Conservation (phyloP, 2,888 invertebrate genomes). For the Anagyrus pseudococci region DNA sequence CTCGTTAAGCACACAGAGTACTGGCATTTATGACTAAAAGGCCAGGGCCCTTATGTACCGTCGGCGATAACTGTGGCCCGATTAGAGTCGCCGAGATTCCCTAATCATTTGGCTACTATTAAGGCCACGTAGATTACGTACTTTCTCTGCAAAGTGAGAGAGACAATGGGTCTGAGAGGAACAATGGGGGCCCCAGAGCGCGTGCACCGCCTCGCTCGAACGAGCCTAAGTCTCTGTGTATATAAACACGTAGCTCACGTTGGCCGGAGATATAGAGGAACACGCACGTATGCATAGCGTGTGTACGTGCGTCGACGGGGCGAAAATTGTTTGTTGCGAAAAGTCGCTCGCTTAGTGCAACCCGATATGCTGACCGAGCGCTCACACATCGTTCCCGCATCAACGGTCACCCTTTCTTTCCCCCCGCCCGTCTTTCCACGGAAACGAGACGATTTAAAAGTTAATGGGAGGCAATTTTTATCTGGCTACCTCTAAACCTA, state of each 20-base stretch:
- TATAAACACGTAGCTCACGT: not conserved
- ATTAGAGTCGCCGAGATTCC: not conserved
- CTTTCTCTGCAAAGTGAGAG: no score
- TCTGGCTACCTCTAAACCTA: no score
- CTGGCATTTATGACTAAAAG: not conserved
- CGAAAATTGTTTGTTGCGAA: not conserved
- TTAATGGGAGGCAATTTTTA: not conserved
- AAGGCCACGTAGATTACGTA: not conserved
- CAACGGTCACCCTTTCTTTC: no score
- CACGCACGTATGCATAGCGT: not conserved
- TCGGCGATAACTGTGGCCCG: not conserved
- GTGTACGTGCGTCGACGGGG: not conserved
- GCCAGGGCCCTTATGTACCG: no score
- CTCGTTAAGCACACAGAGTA: no score
- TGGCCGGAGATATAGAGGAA: not conserved
- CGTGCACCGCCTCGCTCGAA: no score
- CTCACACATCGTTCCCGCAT: no score
- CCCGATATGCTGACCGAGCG: constrained; percentile 23
- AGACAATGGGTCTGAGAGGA: no score
- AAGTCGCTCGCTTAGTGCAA: constrained; percentile 9
- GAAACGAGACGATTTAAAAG: not conserved
- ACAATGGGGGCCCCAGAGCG: no score
- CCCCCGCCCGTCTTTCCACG: not conserved
- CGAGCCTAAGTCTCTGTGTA: not conserved
- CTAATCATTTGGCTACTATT: not conserved